phyloP scores from a whole-genome alignment of 2,888 invertebrate genomes.

The Choristoneura rosaceana region DNA sequence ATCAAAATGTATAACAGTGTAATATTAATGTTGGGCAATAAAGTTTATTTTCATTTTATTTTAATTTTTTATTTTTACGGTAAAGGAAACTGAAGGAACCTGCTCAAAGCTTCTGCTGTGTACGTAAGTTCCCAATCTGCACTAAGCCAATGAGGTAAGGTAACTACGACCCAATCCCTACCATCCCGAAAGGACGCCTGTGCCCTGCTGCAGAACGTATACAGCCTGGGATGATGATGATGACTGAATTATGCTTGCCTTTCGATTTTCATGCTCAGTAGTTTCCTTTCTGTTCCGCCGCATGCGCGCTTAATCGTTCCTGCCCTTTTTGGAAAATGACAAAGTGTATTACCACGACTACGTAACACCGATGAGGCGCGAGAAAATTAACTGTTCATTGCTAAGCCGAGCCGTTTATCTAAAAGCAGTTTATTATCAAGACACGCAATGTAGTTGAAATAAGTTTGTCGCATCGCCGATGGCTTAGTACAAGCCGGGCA shows the following conservation, averaged over 20 bases:
- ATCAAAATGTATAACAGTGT: no score
- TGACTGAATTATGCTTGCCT: conserved; percentile 42
- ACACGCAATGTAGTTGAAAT: neutral
- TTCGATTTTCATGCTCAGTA: conserved; percentile 35
- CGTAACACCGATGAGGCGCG: neutral
- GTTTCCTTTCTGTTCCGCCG: conserved; percentile 37
- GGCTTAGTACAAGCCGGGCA: neutral
- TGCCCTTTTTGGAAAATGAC: conserved; percentile 36
- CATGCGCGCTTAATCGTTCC: conserved; percentile 37
- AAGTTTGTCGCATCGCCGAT: neutral
- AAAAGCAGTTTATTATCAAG: neutral
- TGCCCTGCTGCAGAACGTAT: no score
- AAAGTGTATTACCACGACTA: neutral
- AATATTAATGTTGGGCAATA: no score
- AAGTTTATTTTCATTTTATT: no score
- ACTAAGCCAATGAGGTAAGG: no score
- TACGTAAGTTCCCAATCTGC: no score
- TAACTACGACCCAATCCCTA: no score
- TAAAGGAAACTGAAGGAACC: no score
- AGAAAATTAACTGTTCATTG: neutral
- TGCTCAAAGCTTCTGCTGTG: no score
- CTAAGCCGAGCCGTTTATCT: neutral
- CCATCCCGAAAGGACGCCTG: no score
- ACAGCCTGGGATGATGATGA: neutral
- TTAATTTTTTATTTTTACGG: no score